Conservation (phyloP, 2,113 vertebrate genomes). For the Pan paniscus region DNA sequence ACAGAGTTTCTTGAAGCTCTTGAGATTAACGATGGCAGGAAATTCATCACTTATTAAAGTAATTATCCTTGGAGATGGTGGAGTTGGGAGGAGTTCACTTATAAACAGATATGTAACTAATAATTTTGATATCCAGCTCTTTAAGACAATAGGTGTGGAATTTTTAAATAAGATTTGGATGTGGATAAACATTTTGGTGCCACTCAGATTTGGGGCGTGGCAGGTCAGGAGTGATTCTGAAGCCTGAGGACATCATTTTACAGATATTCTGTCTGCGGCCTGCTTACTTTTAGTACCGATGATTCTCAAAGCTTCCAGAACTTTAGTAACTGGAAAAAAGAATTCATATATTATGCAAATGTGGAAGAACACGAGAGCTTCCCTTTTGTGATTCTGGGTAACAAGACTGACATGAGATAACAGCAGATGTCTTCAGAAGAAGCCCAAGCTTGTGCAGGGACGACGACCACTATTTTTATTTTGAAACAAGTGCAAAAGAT, state of each 20-base stretch:
- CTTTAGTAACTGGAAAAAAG: constrained; percentile 96
- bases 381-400: constrained; percentile 96
- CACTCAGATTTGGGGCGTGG: constrained; percentile 98
- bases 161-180: constrained; percentile 97
- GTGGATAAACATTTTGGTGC: constrained; percentile 95
- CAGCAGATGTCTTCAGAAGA: too few relatives aligned
- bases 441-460: too few relatives aligned
- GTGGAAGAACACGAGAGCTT: constrained; percentile 96
- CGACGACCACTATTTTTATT: too few relatives aligned
- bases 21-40: constrained; percentile 87
- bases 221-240: constrained; percentile 97
- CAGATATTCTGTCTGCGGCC: constrained; percentile 96
- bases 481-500: too few relatives aligned
- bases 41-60: constrained; percentile 97
- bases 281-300: constrained; percentile 96
- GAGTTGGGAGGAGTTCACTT: constrained; percentile 96
- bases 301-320: constrained; percentile 97
- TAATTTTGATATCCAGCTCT: constrained; percentile 95
- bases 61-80: constrained; percentile 96
- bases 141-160: constrained; percentile 97
- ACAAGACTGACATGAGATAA: too few relatives aligned
- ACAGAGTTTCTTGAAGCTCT: constrained; percentile 74
- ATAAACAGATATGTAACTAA: constrained; percentile 98
- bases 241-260: constrained; percentile 98
- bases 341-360: constrained; percentile 97